Percentiles rank a stretch among this genome's conserved stretches.
phyloP scores from a whole-genome alignment of 2,797 vertebrate genomes.

The Bovichtus diacanthus region DNA sequence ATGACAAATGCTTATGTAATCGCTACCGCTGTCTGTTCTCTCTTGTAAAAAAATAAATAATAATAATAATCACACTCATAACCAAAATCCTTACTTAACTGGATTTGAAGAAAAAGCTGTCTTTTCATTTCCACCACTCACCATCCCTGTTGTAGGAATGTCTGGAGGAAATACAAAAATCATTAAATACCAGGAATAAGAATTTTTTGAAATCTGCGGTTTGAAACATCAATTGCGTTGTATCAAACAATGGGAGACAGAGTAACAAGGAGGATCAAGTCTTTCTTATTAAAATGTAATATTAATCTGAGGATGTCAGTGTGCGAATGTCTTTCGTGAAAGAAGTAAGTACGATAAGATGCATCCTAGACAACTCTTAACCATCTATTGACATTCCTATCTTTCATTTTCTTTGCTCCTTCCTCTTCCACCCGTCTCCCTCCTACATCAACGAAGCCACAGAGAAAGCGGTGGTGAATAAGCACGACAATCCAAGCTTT shows the following conservation, averaged over 20 bases:
- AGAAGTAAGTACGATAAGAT: slow-evolving; percentile 38
- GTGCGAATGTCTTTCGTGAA: slow-evolving; percentile 27
- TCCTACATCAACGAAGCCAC: slow-evolving; percentile 38
- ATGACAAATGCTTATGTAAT: slow-evolving; percentile 61
- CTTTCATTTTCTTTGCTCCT: slow-evolving; percentile 29
- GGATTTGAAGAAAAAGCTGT: slow-evolving; percentile 47
- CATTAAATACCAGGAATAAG: slow-evolving; percentile 46
- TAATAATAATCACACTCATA: slow-evolving; percentile 53
- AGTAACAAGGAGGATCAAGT: slow-evolving; percentile 42
- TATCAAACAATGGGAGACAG: slow-evolving; percentile 23
- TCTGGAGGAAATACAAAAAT: slow-evolving; percentile 44
- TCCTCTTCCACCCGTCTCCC: slow-evolving; percentile 41
- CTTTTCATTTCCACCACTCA: slow-evolving; percentile 35
- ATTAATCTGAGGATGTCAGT: slow-evolving; percentile 47
- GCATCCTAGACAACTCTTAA: slow-evolving; percentile 59
- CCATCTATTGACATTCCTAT: slow-evolving; percentile 54
- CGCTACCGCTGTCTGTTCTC: slow-evolving; percentile 26
- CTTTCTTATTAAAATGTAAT: slow-evolving; percentile 58
- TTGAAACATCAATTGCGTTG: slow-evolving; percentile 35
- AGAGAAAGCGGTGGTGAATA: slow-evolving; percentile 61
- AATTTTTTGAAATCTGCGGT: too few species aligned
- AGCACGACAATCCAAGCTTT: slow-evolving; percentile 68
- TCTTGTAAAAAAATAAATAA: slow-evolving; percentile 43
- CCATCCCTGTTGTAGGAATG: slow-evolving; percentile 19
- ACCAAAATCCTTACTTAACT: slow-evolving; percentile 55